These are phyloP conservation scores for Cyrtorhinus lividipennis DNA, from an alignment of 1,140 invertebrate species.

Conservation along the genomic window DNA sequence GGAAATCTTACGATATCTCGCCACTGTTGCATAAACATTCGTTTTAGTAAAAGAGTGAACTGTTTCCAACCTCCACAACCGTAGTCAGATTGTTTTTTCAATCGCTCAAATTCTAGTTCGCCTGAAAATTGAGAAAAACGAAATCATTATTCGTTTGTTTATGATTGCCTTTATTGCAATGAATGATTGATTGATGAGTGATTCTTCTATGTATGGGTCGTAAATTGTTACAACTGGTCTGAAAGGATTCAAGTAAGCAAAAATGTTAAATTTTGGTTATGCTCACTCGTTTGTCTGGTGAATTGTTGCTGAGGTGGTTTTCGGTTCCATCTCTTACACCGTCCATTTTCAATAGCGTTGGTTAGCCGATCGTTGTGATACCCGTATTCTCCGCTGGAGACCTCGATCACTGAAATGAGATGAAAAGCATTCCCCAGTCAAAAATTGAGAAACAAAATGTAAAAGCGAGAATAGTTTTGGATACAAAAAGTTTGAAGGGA, in stretches of 20 bases:
- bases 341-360: slow-evolving; percentile 43
- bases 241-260: no score
- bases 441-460: slow-evolving; percentile 18
- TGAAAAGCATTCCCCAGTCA: no score
- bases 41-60: slow-evolving; percentile 43
- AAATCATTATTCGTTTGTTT: no score
- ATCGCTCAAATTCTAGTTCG: slow-evolving; percentile 16
- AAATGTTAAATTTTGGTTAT: no score
- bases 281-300: slow-evolving; percentile 6
- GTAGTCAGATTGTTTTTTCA: slow-evolving; percentile 17
- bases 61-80: slow-evolving; percentile 37
- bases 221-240: no score
- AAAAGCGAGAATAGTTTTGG: background rate
- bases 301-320: slow-evolving; percentile 13
- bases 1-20: slow-evolving; percentile 54
- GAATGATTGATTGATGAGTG: no score
- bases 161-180: no score
- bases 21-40: slow-evolving; percentile 55
- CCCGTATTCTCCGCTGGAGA: slow-evolving; percentile 59
- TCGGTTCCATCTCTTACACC: slow-evolving; percentile 34
- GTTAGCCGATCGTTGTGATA: slow-evolving; percentile 44
- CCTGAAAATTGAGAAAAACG: slow-evolving; percentile 11
- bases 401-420: slow-evolving; percentile 52
- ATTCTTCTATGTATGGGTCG: no score
- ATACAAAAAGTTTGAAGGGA: no score